These are phyloP conservation scores for Eublepharis macularius DNA, from an alignment of 2,113 vertebrate genomes.

Conservation along the genomic window DNA sequence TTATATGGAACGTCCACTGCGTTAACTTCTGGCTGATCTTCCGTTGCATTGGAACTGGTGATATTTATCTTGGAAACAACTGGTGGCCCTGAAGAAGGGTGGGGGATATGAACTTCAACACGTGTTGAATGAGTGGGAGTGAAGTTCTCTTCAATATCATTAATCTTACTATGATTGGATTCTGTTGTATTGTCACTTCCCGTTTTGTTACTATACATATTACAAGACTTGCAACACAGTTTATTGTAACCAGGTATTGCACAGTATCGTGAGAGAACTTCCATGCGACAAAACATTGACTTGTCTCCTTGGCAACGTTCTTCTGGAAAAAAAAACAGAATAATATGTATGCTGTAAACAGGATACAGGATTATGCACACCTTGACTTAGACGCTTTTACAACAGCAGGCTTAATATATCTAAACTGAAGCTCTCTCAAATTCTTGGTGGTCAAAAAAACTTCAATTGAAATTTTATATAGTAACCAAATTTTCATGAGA, in stretches of 20 bases:
- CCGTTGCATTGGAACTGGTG: slow-evolving; percentile 59
- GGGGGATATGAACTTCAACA: slow-evolving; percentile 31
- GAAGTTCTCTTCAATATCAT: slow-evolving; percentile 64
- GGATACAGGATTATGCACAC: slow-evolving; percentile 34
- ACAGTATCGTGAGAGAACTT: slow-evolving; percentile 89
- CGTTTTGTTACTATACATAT: slow-evolving; percentile 61
- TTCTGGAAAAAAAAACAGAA: slow-evolving; percentile 85
- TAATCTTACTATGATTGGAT: slow-evolving; percentile 55
- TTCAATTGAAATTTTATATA: not conserved
- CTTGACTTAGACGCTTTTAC: slow-evolving; percentile 36
- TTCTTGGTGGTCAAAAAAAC: not conserved
- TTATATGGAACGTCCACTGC: slow-evolving; percentile 82
- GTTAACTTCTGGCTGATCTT: slow-evolving; percentile 83
- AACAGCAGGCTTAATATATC: slow-evolving; percentile 27
- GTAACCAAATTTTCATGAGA: not conserved
- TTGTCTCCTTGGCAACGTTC: slow-evolving; percentile 90
- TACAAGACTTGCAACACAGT: slow-evolving; percentile 94
- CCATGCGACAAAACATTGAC: slow-evolving; percentile 92
- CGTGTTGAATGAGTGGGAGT: slow-evolving; percentile 59
- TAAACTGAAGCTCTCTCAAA: not conserved
- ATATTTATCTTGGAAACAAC: slow-evolving; percentile 13
- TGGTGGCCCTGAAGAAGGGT: slow-evolving; percentile 42
- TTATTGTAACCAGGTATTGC: slow-evolving; percentile 86
- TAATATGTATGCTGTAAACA: slow-evolving; percentile 22
- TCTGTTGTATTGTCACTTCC: slow-evolving; percentile 28